Evolutionary conservation across 2,888 invertebrate genomes (phyloP), one percentile per base, ranked within the genome.

Genomic region (Cheilosia scutellata): DNA sequence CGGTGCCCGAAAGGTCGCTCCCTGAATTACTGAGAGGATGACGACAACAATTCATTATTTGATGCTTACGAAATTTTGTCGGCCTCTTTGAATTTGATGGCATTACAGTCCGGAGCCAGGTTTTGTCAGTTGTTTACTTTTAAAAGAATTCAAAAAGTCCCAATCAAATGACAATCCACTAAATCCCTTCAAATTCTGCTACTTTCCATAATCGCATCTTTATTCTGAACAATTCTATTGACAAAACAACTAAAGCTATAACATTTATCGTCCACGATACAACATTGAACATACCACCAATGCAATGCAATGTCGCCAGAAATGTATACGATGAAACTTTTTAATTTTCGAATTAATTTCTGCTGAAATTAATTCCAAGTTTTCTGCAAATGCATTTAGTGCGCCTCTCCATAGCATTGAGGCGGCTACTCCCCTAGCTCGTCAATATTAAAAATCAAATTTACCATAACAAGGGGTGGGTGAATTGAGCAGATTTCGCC

Each of bases 391-490:
- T 44, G 65, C 71, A 83, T 65, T 77, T 51, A 20, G 42, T 62
- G 31, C 40, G n/a, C 40, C 33, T n/a, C 4, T 6, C 31, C 33
- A 29, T 16, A 27, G 13, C 4, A 9, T 27, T 27, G 29, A 25
- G 16, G 13, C 25, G 29, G 29, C 27, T 7, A 31, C 27, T 79
- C 83, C 51, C 80, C 25, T n/a, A 72, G 68, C 76, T 82, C 71
- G 77, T 86, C 82, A 86, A 86, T 86, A 80, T 68, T 82, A 77
- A 80, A 79, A 86, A 77, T 72, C 62, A 77, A 86, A 79, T 84
- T 75, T 84, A 75, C 25, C 79, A 84, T 71, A 75, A 79, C 51
- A 51, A 58, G 11, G 33, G 47, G 4, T 13, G 9, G 9, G 40
- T 29, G 25, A 57, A 44, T 25, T 20, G 20, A 2, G 2, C 1